These are phyloP conservation scores for Sorex maritimensis DNA, from an alignment of 2,797 vertebrate species.

Conservation along the genomic window DNA sequence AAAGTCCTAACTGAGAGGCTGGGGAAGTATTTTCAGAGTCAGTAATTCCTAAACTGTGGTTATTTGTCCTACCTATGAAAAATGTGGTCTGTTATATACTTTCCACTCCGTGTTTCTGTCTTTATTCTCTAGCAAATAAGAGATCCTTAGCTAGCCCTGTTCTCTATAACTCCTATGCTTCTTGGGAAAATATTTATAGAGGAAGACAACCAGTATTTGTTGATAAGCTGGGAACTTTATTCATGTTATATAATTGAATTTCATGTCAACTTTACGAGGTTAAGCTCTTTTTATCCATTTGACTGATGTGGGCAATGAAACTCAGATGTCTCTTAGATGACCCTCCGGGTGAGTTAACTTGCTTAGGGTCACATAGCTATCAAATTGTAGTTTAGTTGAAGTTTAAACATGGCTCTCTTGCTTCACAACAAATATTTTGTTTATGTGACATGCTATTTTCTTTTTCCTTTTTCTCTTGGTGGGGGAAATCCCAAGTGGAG, in stretches of 20 bases:
- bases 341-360: constrained; percentile 8
- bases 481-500: too few species aligned
- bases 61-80: neutral
- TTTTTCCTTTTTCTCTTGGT: too few species aligned
- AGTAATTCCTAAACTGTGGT: constrained; percentile 24
- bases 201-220: constrained; percentile 54
- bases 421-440: neutral
- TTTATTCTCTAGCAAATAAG: constrained; percentile 52
- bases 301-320: constrained; percentile 54
- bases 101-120: constrained; percentile 13
- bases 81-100: neutral
- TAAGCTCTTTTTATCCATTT: constrained; percentile 61
- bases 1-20: neutral
- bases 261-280: constrained; percentile 36
- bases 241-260: constrained; percentile 47
- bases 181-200: constrained; percentile 50
- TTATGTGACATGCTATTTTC: neutral
- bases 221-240: constrained; percentile 19
- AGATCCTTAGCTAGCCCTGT: neutral
- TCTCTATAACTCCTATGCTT: constrained; percentile 12
- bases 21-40: constrained; percentile 44
- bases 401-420: constrained; percentile 62
- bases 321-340: neutral
- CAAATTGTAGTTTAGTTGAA: neutral
- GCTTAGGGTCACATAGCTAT: constrained; percentile 5